A percentile compares a stretch with the other conserved stretches of the same genome.
Conservation (phyloP, 2,113 vertebrate species). For the Microcebus lehilahytsara region DNA sequence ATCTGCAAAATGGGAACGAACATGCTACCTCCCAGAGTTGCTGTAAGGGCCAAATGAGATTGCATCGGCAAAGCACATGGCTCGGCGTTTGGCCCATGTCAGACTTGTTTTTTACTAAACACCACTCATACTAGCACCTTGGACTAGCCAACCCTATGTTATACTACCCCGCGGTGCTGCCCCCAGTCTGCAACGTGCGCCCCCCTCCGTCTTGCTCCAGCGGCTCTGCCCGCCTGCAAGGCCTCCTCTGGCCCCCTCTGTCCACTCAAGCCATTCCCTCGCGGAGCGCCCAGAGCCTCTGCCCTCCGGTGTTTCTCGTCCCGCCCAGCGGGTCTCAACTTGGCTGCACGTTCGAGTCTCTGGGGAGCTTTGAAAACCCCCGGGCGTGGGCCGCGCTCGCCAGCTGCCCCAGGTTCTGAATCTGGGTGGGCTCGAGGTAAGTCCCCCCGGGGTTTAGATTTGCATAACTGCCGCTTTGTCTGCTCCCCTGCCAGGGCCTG, state of each 20-base stretch:
- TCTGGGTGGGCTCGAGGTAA: fast-evolving
- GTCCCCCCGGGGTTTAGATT: background rate
- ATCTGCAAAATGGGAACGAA: background rate
- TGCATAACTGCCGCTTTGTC: background rate
- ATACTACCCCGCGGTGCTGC: background rate
- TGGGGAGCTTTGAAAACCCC: background rate
- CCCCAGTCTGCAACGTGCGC: background rate
- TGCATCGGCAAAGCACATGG: background rate
- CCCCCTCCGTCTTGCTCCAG: background rate
- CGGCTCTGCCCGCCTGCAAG: too few relatives aligned
- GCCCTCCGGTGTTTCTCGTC: background rate
- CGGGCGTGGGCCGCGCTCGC: background rate
- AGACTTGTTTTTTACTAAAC: background rate
- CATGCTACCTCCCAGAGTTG: background rate
- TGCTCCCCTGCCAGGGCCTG: background rate
- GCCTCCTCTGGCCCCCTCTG: background rate
- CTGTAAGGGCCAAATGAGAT: background rate
- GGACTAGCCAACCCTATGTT: background rate
- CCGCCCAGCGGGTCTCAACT: background rate
- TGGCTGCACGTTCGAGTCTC: background rate
- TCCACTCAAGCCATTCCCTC: background rate
- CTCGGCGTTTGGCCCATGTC: too few relatives aligned
- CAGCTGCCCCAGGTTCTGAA: background rate
- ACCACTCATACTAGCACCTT: background rate
- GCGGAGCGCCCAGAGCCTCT: background rate